Base-by-base conservation (phyloP, 1,140 invertebrate species). In the Papilio polytes region DNA sequence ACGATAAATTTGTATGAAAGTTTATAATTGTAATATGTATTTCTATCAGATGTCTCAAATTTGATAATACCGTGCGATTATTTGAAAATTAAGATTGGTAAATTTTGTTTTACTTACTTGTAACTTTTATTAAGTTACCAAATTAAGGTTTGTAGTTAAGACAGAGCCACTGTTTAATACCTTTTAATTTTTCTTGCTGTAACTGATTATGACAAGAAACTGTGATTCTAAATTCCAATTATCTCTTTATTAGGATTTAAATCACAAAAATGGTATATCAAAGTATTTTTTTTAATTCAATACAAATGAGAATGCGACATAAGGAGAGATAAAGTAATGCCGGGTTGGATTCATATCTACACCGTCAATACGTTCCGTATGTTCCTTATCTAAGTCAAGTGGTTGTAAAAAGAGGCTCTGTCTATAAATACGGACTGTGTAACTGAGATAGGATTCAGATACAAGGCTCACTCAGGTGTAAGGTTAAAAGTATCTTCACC, bases 331-430 rank as follows among this genome's bases (percentile, higher is more conserved):
- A 76, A 53, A 31, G 46, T 48, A 26, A 51, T 26, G 53, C 20
- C 18, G 44, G 10, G 8, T 76, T 53, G 22, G 13, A 74, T 48
- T n/a, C 74, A 26, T 76, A 26, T 76, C 44, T 76, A 46, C 44
- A 76, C 48, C 22, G 44, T 76, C 74, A 44, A 53, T 51, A 7
- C 12, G 44, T 74, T 51, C 63, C 63, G 48, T 53, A 53, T 76
- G 44, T 26, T 76, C 53, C 74, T 76, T 76, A 51, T 76, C 74
- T 76, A 9, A n/a, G 44, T 51, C 74, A 77, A 77, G 74, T 53
- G 74, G 48, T 77, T 51, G 22, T 77, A 31, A 77, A 77, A 77
- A 56, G 74, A 77, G 74, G 74, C 74, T 77, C 51, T 56, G 44
- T 31, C 63, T 77, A 77, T 77, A 77, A 77, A 77, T 53, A 77